These are phyloP conservation scores for Diglossa cyanea DNA, from an alignment of 2,797 vertebrate species.

Conservation along the genomic window DNA sequence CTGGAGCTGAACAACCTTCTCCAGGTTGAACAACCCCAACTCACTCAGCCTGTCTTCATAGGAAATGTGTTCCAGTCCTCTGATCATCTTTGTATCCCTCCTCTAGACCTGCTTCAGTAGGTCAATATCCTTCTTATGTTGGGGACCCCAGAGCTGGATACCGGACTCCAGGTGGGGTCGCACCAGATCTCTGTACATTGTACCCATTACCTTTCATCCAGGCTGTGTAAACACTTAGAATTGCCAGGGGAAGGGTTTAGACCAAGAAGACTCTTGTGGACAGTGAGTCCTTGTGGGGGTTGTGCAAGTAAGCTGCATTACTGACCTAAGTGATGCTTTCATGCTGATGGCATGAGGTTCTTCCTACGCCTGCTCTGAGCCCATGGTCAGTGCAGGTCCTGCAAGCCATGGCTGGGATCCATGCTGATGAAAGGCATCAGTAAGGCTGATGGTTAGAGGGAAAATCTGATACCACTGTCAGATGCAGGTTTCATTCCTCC, in stretches of 20 bases:
- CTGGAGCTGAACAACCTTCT: not conserved
- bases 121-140: not conserved
- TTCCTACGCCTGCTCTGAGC: not conserved
- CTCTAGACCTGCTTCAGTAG: not conserved
- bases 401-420: not conserved
- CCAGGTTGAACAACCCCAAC: not conserved
- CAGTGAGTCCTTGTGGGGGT: not conserved
- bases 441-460: not conserved
- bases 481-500: not conserved
- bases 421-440: not conserved
- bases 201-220: not conserved
- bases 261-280: not conserved
- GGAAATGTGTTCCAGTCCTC: not conserved
- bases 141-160: not conserved
- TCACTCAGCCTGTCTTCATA: not conserved
- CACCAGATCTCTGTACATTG: not conserved
- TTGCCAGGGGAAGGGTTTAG: not conserved
- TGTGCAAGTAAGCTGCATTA: not conserved
- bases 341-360: not conserved
- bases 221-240: not conserved
- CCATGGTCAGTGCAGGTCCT: not conserved
- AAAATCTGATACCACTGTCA: fast-evolving
- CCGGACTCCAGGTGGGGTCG: not conserved
- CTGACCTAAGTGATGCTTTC: not conserved
- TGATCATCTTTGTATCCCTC: not conserved